Conservation (phyloP, 2,797 vertebrate species). For the Morelia viridis region DNA sequence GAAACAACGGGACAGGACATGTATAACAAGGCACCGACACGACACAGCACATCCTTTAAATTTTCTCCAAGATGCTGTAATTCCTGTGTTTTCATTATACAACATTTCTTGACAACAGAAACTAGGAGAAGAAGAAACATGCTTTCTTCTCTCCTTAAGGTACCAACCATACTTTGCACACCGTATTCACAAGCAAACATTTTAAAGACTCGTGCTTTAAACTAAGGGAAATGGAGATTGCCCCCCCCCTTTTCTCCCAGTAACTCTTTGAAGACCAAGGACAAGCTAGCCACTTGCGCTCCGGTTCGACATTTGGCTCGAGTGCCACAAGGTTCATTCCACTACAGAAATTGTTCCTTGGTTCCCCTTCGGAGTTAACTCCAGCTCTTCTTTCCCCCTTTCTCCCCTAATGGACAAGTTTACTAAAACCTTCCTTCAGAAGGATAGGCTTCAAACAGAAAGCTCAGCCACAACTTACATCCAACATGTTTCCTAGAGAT, state of each 20-base stretch:
- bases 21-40: constrained; percentile 45
- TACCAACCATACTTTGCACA: constrained; percentile 54
- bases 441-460: constrained; percentile 39
- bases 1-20: constrained; percentile 49
- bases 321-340: background rate
- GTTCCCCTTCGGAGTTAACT: constrained; percentile 41
- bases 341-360: constrained; percentile 51
- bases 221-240: constrained; percentile 43
- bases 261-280: constrained; percentile 67
- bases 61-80: constrained; percentile 65
- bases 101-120: constrained; percentile 55
- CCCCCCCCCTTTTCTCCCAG: constrained; percentile 53
- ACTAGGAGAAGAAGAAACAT: constrained; percentile 46
- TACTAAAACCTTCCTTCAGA: constrained; percentile 63
- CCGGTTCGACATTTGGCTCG: constrained; percentile 44
- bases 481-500: constrained; percentile 40
- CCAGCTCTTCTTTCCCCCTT: constrained; percentile 42
- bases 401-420: constrained; percentile 55
- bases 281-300: constrained; percentile 55
- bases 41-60: constrained; percentile 57
- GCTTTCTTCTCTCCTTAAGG: constrained; percentile 52
- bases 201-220: constrained; percentile 56
- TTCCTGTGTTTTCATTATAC: constrained; percentile 60
- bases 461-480: constrained; percentile 3
- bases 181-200: constrained; percentile 51